Base-by-base conservation (phyloP, 2,888 invertebrate genomes). In the Rapana venosa region DNA sequence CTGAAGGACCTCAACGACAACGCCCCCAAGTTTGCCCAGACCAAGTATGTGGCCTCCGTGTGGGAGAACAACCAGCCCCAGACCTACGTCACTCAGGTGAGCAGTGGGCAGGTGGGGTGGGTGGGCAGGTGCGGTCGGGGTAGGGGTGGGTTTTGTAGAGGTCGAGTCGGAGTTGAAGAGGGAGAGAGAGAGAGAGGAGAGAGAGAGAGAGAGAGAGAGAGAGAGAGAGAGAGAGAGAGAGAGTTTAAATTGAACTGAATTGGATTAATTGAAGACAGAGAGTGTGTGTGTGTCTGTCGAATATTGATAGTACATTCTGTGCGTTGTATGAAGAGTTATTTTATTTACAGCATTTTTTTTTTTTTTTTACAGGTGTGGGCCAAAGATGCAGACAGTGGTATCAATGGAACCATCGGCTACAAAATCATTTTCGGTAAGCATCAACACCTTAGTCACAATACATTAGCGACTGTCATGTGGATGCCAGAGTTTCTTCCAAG, bases 1-100 rank as follows among this genome's bases (percentile, higher is more conserved):
- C 97, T 99, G 92, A 97, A 97, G 88, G 99, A 99, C 96, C 97
- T 98, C 96, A 97, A 97, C 92, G 99, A 99, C 96, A 98, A 99
- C 96, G 97, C 98, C 91, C 99, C 99, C 58, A 97, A 97, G 95
- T 99, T 99, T 97, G 98, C 99, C 77, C 99, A 99, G 96, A 98
- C 98, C 92, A 98, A 98, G 94, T 99, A 99, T 96, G 97, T 98
- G 58, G 98, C 99, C 0, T 98, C 98, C 83, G 98, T 99, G 92
- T 98, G 98, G 97, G 99, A 99, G 97, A 99, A 99, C 90, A 98
- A 98, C 95, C 97, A 97, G 95, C 89, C 90, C 26, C 98, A 98
- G 35, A 98, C 98, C 91, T 98, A 98, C 96, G 99, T 99, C 79
- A 97, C 98, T 93, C 98, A 98, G 97, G 98, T 83, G 13, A 83